These are phyloP conservation scores for Penelope pileata DNA, from an alignment of 2,113 vertebrate genomes.

Conservation along the genomic window DNA sequence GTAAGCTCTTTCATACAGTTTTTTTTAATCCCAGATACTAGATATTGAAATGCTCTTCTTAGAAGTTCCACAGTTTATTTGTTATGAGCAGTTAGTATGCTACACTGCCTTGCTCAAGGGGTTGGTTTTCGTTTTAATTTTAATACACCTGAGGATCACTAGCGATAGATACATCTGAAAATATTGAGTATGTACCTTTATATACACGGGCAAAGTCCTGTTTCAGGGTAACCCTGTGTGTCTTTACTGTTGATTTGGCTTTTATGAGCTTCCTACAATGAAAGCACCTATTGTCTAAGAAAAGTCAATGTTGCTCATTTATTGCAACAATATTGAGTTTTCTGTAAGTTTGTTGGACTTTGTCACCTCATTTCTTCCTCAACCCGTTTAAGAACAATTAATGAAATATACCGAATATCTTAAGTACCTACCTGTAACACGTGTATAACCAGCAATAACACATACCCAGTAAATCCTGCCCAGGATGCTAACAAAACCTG, in stretches of 20 bases:
- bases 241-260: slow-evolving; percentile 35
- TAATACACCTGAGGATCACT: too few species aligned
- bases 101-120: slow-evolving; percentile 28
- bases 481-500: not conserved
- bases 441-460: slow-evolving; percentile 2
- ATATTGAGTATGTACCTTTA: slow-evolving; percentile 28
- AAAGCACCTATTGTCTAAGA: not conserved
- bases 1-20: not conserved
- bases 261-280: slow-evolving; percentile 1
- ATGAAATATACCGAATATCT: not conserved
- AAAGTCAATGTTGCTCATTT: not conserved
- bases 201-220: not conserved
- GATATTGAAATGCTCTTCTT: slow-evolving; percentile 14
- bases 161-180: slow-evolving; percentile 34
- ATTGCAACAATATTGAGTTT: not conserved
- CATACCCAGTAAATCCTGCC: not conserved
- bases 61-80: slow-evolving; percentile 9
- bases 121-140: slow-evolving; percentile 34
- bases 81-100: not conserved
- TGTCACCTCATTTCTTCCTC: not conserved
- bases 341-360: not conserved
- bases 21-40: not conserved
- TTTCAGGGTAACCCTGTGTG: slow-evolving; percentile 7
- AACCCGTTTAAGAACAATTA: not conserved
- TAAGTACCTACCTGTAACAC: slow-evolving; percentile 32